phyloP scores from a whole-genome alignment of 2,113 vertebrate species.

The Bagarius yarrelli region DNA sequence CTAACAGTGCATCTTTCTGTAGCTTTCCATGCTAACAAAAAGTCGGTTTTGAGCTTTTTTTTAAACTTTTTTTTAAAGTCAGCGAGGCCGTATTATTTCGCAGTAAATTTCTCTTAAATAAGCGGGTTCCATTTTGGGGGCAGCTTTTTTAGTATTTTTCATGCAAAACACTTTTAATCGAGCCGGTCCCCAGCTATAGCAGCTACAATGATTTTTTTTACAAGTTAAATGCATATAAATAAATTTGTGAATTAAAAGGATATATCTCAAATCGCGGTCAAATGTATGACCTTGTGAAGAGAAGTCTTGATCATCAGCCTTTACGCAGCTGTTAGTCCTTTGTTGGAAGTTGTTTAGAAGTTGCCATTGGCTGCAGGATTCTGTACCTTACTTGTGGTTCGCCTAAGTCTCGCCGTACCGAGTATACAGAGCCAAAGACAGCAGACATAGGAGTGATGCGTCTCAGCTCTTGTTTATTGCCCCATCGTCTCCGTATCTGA shows the following conservation, averaged over 20 bases:
- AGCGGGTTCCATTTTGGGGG: neutral
- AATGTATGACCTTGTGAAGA: neutral
- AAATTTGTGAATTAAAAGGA: neutral
- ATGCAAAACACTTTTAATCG: neutral
- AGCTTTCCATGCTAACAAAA: neutral
- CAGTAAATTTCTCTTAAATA: neutral
- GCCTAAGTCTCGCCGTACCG: slow-evolving; percentile 27
- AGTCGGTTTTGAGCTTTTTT: neutral
- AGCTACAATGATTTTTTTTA: neutral
- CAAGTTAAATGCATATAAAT: too few relatives aligned
- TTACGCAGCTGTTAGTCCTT: slow-evolving; percentile 32
- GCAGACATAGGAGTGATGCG: slow-evolving; percentile 44
- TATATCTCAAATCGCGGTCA: slow-evolving; percentile 16
- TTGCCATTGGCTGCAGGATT: slow-evolving; percentile 47
- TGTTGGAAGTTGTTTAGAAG: slow-evolving; percentile 32
- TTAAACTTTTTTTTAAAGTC: neutral
- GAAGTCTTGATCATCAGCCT: slow-evolving; percentile 11
- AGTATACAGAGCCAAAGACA: slow-evolving; percentile 46
- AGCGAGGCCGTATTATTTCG: too few relatives aligned
- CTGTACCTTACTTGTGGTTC: slow-evolving; percentile 50
- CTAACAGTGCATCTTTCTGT: slow-evolving; percentile 14
- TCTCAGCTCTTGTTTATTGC: slow-evolving; percentile 53
- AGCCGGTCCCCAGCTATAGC: neutral
- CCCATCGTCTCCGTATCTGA: slow-evolving; percentile 45
- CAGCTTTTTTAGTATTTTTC: neutral